These are phyloP conservation scores for Antennarius maculatus DNA, from an alignment of 2,797 vertebrate species.

Conservation along the genomic window DNA sequence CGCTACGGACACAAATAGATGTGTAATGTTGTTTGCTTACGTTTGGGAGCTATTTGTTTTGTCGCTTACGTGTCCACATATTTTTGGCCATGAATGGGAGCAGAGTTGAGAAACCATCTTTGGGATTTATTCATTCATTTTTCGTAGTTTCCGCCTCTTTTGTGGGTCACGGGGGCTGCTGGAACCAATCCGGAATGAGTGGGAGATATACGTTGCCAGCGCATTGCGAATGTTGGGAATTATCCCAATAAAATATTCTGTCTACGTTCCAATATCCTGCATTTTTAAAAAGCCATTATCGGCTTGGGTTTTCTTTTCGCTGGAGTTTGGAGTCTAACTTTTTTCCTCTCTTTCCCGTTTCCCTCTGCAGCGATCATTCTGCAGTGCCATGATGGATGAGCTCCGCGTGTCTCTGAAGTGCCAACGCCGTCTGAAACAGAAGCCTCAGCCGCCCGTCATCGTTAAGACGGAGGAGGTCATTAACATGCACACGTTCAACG, in stretches of 20 bases:
- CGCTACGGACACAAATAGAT: too few relatives aligned
- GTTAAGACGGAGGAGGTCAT: slow-evolving; percentile 98
- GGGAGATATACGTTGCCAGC: too few relatives aligned
- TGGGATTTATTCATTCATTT: too few relatives aligned
- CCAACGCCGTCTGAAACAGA: slow-evolving; percentile 94
- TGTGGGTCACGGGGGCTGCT: too few relatives aligned
- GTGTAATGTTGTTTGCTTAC: not conserved
- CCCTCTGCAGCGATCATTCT: slow-evolving; percentile 90
- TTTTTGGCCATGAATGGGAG: not conserved
- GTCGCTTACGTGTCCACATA: not conserved
- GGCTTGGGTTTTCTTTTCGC: not conserved
- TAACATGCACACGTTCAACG: slow-evolving; percentile 99
- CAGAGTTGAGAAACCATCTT: too few relatives aligned
- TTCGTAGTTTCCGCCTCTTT: too few relatives aligned
- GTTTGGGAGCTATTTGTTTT: not conserved
- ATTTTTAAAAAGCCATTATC: too few relatives aligned
- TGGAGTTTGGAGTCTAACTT: too few relatives aligned
- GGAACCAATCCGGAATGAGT: too few relatives aligned
- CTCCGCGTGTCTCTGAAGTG: slow-evolving; percentile 95
- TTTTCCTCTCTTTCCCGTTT: slow-evolving; percentile 12
- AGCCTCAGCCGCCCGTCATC: slow-evolving; percentile 93
- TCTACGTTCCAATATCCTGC: too few relatives aligned
- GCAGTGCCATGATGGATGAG: slow-evolving; percentile 96
- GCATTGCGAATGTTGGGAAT: too few relatives aligned
- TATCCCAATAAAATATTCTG: too few relatives aligned